A percentile compares a stretch with the other conserved stretches of the same genome.
Evolutionary conservation across 2,888 invertebrate species (phyloP).

Genomic region (Acronicta aceris): DNA sequence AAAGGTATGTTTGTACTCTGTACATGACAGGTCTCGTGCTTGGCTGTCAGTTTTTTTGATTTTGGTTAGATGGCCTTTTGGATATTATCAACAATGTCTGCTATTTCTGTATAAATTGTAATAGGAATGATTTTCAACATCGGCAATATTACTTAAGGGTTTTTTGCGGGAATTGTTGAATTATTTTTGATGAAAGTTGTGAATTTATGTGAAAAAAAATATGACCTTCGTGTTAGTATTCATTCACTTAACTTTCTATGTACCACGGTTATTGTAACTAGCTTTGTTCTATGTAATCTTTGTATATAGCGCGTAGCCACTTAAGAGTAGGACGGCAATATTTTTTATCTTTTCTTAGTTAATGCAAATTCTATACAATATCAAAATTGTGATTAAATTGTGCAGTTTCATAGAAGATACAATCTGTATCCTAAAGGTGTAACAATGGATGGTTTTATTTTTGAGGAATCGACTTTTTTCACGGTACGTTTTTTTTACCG

Average conservation of each 20-base stretch:
- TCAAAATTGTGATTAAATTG: background rate
- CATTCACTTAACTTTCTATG: constrained; percentile 23
- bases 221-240: constrained; percentile 34
- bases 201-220: background rate
- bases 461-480: too few relatives aligned
- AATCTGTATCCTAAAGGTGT: too few relatives aligned
- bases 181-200: background rate
- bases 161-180: constrained; percentile 12
- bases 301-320: constrained; percentile 36
- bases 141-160: background rate
- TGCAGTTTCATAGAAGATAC: background rate
- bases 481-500: too few relatives aligned
- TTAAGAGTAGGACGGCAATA: constrained; percentile 26
- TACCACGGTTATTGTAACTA: constrained; percentile 20
- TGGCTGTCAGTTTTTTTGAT: background rate
- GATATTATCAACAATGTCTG: constrained; percentile 24
- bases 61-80: background rate
- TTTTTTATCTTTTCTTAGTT: background rate
- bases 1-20: constrained; percentile 21
- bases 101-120: background rate
- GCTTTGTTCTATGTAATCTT: constrained; percentile 38
- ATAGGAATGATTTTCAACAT: background rate
- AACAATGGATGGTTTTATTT: too few relatives aligned
- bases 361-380: constrained; percentile 4
- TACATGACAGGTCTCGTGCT: background rate